Percentiles rank a stretch among this genome's conserved stretches.
These are phyloP conservation scores for Chymomyza caudatula DNA, from an alignment of 2,888 invertebrate species.

Conservation along the genomic window DNA sequence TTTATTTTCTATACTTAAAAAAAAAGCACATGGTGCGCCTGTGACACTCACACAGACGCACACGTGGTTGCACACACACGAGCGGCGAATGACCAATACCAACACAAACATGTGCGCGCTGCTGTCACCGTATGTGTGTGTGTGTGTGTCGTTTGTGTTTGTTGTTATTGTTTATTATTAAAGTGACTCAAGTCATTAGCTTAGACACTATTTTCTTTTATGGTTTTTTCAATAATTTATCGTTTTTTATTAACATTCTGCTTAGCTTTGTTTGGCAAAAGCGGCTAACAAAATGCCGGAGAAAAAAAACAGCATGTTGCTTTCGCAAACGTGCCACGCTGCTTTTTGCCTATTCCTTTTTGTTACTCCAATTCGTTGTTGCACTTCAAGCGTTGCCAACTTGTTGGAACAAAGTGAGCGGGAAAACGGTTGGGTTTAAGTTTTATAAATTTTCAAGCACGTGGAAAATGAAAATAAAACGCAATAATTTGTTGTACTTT, in stretches of 20 bases:
- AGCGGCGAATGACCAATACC: neutral
- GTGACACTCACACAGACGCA: conserved; percentile 28
- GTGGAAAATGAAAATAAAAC: conserved; percentile 17
- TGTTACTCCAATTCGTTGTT: conserved; percentile 33
- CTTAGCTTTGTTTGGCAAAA: neutral
- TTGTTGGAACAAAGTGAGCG: conserved; percentile 26
- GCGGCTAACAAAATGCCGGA: neutral
- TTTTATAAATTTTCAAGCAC: conserved; percentile 18
- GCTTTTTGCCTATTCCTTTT: conserved; percentile 40
- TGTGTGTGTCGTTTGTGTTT: conserved; percentile 27
- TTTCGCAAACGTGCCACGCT: conserved; percentile 58
- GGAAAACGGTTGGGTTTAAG: conserved; percentile 32
- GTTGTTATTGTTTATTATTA: conserved; percentile 49
- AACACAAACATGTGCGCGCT: conserved; percentile 1
- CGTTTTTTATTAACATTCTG: neutral
- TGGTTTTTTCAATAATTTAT: neutral
- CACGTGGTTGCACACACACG: conserved; percentile 50
- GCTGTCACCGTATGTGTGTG: conserved; percentile 5
- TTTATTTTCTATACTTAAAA: conserved; percentile 37
- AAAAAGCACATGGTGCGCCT: conserved; percentile 66
- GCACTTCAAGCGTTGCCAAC: conserved; percentile 52
- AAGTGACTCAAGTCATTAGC: neutral
- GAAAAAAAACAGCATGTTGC: conserved; percentile 53
- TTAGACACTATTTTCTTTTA: neutral
- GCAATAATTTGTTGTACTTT: neutral